phyloP scores from a whole-genome alignment of 2,888 invertebrate species.

The Tetranychus piercei region DNA sequence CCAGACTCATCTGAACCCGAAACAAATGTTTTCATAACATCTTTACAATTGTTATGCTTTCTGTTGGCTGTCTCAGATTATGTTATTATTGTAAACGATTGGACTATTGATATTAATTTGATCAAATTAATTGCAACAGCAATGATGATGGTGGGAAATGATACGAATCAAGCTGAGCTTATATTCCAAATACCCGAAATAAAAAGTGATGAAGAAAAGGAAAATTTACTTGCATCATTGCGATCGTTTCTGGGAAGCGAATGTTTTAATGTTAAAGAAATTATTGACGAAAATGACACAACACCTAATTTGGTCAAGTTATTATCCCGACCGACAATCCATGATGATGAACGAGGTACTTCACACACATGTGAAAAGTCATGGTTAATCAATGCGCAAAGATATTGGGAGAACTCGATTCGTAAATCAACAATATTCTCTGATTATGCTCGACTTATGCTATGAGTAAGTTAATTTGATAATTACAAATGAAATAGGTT shows the following conservation, averaged over 20 bases:
- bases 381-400: constrained; percentile 20
- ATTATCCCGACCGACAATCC: constrained; percentile 5
- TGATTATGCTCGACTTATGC: constrained; percentile 23
- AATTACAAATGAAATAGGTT: too few species aligned
- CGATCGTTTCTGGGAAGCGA: constrained; percentile 16
- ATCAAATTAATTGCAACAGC: constrained; percentile 22
- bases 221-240: background rate
- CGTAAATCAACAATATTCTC: constrained; percentile 21
- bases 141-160: constrained; percentile 23
- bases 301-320: constrained; percentile 16
- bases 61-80: constrained; percentile 22
- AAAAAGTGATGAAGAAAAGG: background rate
- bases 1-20: constrained; percentile 21
- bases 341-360: constrained; percentile 9
- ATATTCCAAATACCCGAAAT: constrained; percentile 15
- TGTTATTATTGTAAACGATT: constrained; percentile 20
- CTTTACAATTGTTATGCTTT: constrained; percentile 22
- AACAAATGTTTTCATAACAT: constrained; percentile 20
- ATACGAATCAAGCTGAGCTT: constrained; percentile 17
- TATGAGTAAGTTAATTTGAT: constrained; percentile 10
- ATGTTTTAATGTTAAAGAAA: constrained; percentile 12
- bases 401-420: constrained; percentile 21
- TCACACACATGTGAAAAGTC: constrained; percentile 17
- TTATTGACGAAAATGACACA: constrained; percentile 18
- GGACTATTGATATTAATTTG: constrained; percentile 22